Evolutionary conservation across 2,888 invertebrate genomes (phyloP).

Genomic region (Epistrophella euchroma): DNA sequence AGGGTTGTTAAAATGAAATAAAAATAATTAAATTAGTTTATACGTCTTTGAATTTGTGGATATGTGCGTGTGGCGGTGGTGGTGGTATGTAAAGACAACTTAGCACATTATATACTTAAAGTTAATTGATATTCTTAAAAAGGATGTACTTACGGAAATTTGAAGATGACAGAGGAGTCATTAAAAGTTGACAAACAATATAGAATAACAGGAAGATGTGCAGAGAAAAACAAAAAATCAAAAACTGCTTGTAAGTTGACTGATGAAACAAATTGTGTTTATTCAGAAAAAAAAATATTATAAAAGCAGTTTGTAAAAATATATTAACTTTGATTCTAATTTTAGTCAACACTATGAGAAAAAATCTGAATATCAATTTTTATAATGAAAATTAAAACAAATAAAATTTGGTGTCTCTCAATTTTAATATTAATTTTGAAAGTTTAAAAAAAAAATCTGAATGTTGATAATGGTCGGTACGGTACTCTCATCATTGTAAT

Average conservation of each 20-base stretch:
- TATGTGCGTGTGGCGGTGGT: not conserved
- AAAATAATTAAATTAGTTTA: conserved; percentile 50
- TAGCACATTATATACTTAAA: conserved; percentile 32
- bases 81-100: conserved; percentile 17
- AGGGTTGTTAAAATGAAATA: conserved; percentile 38
- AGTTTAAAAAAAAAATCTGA: no score
- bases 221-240: not conserved
- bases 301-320: no score
- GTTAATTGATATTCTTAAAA: conserved; percentile 25
- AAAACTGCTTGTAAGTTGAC: not conserved
- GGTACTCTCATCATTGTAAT: no score
- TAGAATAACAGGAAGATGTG: not conserved
- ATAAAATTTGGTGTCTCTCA: no score
- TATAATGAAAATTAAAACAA: no score
- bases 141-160: conserved; percentile 5
- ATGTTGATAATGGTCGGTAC: no score
- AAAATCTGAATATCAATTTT: no score
- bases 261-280: not conserved
- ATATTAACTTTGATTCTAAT: no score
- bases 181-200: conserved; percentile 20
- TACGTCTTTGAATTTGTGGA: conserved; percentile 18
- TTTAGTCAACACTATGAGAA: no score
- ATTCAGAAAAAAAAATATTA: no score
- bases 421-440: no score
- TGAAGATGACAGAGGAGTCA: conserved; percentile 1